Evolutionary conservation across 2,797 vertebrate genomes (phyloP).

Genomic region (Pseudomugil gertrudae): DNA sequence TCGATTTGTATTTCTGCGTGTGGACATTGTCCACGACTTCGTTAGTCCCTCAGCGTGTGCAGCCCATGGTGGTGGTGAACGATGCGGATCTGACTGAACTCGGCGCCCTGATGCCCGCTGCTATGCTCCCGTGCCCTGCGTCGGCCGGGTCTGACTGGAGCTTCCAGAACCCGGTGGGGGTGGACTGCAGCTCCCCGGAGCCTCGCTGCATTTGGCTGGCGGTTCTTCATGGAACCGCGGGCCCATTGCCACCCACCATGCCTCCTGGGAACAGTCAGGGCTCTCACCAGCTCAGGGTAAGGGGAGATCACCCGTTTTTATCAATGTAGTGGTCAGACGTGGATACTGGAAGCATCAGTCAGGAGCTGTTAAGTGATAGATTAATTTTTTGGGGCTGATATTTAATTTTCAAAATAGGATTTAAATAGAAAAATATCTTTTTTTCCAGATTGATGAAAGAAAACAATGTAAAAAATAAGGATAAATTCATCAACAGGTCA

Average conservation of each 20-base stretch:
- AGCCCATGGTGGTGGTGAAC: conserved; percentile 63
- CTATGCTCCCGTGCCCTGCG: conserved; percentile 69
- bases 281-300: conserved; percentile 72
- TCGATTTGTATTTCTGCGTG: conserved; percentile 4
- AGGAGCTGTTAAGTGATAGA: background rate
- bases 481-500: background rate
- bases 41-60: conserved; percentile 21
- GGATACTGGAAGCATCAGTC: background rate
- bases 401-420: no score
- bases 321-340: background rate
- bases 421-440: no score
- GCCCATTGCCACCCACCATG: conserved; percentile 37
- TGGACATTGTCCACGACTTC: conserved; percentile 30
- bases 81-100: conserved; percentile 62
- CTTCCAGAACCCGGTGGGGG: conserved; percentile 89
- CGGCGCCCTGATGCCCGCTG: conserved; percentile 72
- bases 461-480: background rate
- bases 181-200: conserved; percentile 93
- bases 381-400: background rate
- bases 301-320: conserved; percentile 28
- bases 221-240: conserved; percentile 76
- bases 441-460: background rate
- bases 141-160: conserved; percentile 83
- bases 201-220: conserved; percentile 95
- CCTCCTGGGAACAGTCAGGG: conserved; percentile 41